Evolutionary conservation across 2,113 vertebrate genomes (phyloP), one percentile per base, ranked within the genome.

Genomic region (Neomonachus schauinslandi): DNA sequence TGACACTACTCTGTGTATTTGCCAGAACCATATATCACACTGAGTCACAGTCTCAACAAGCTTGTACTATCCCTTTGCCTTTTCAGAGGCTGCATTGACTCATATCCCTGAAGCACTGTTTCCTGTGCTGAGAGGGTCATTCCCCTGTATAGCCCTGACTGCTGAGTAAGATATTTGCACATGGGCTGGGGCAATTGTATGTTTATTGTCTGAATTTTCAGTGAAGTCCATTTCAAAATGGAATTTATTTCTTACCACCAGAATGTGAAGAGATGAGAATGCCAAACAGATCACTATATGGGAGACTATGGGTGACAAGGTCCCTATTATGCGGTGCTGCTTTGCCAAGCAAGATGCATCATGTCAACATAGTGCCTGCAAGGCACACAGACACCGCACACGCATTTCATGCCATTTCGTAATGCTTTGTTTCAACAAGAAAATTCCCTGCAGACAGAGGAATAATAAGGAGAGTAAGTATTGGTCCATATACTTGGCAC

Each of bases 311-410:
- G 21, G 8, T 8, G 89, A 65, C 5, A 65, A 92, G 33, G 51
- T 93, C 69, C 82, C 33, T 96, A 77, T 82, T 65, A 95, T 42
- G 7, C 14, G 55, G 26, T 65, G 18, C 14, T 59, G 57, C 69
- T 95, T 94, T 96, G 72, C 19, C 53, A 92, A 94, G 84, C n/a
- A 92, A 97, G 95, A 96, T 65, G 22, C 3, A 39, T 82, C n/a
- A 4, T 91, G 42, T 82, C 69, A 93, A 93, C 55, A 90, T 59
- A 87, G 21, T n/a, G 11, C 51, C 46, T 93, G 7, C 74, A 72
- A 96, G 46, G 21, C 33, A 71, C 63, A 69, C 33, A 28, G 39
- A 92, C 7, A 21, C 21, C 26, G 4, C 16, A 14, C 53, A n/a
- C 59, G 10, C 10, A 87, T 94, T 96, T 86, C 39, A 87, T 53